Evolutionary conservation across 2,888 invertebrate species (phyloP), one percentile per base, ranked within the genome.

Genomic region (Luperina nickerlii): DNA sequence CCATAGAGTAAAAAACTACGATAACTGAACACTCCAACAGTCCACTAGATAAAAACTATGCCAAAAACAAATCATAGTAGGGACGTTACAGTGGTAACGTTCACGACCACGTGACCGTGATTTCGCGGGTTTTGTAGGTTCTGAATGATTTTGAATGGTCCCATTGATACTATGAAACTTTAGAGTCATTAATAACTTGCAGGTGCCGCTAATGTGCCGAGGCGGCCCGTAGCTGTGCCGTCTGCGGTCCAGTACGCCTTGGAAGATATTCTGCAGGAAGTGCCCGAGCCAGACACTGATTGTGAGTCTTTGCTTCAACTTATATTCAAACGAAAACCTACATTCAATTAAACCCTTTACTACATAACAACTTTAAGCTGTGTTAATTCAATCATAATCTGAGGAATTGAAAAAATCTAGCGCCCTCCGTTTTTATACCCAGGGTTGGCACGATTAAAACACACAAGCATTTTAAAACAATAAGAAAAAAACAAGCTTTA

Each of bases 231-330:
- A 1, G 82, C 88, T 0, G 93, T 92, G 0, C 95, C 96, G 0
- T 85, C 95, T 5, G 95, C 95, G 0, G 91, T 95, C 5, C 95
- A 95, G 84, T 96, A 95, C 76, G 93, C 94, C 0, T 66, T 96
- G 24, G 96, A 96, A 2, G 96, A 95, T 11, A 88, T 90, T 82
- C 78, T 95, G 3, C 96, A 96, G 87, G 91, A 93, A 0, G 92
- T 96, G 3, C 96, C 96, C 0, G 93, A 94, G 71, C 81, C 95
- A 3, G 96, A 97, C 76, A 89, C 92, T 1, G 96, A 97, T 83
- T 95, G 96, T 97, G 75, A 95, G 96, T 94, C 3, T 77, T 42
- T 60, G 18, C 11, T 71, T n/a, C 11, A 27, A 9, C 0, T 20
- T 24, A 45, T 13, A 27, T 1, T 13, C 18, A n/a, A 66, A 6